Conservation (phyloP, 2,113 vertebrate genomes). For the Hippoglossus stenolepis region DNA sequence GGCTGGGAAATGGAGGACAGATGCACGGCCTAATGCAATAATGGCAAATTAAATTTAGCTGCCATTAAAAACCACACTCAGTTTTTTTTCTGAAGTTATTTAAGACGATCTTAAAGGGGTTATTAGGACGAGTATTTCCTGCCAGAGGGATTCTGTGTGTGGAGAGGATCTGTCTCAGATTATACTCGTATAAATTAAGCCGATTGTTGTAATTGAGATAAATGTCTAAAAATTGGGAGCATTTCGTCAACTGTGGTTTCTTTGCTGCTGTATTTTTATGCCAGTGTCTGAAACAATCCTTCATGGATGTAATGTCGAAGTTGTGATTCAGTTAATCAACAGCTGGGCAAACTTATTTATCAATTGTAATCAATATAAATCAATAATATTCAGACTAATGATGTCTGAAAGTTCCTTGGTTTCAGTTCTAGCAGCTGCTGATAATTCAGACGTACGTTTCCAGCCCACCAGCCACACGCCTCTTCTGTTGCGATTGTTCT, state of each 20-base stretch:
- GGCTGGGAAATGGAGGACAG: constrained; percentile 69
- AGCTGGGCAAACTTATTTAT: no score
- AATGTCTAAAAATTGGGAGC: not conserved
- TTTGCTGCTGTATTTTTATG: not conserved
- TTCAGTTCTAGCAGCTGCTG: no score
- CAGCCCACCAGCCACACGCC: not conserved
- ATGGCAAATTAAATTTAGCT: constrained; percentile 65
- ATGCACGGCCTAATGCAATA: constrained; percentile 68
- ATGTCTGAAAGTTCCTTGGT: no score
- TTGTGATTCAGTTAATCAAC: not conserved
- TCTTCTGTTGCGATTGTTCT: no score
- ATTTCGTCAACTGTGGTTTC: not conserved
- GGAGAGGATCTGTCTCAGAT: constrained; percentile 34
- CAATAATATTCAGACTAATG: no score
- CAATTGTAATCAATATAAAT: no score
- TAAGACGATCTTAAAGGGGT: constrained; percentile 42
- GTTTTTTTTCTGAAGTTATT: constrained; percentile 52
- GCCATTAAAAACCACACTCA: constrained; percentile 51
- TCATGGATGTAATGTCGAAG: not conserved
- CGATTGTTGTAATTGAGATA: not conserved
- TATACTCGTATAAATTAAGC: constrained; percentile 26
- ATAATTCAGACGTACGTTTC: no score
- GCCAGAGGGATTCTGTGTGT: constrained; percentile 21
- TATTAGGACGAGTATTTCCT: constrained; percentile 45
- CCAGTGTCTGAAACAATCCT: constrained; percentile 7